phyloP scores from a whole-genome alignment of 2,888 invertebrate species.

The Peribatodes rhomboidaria region DNA sequence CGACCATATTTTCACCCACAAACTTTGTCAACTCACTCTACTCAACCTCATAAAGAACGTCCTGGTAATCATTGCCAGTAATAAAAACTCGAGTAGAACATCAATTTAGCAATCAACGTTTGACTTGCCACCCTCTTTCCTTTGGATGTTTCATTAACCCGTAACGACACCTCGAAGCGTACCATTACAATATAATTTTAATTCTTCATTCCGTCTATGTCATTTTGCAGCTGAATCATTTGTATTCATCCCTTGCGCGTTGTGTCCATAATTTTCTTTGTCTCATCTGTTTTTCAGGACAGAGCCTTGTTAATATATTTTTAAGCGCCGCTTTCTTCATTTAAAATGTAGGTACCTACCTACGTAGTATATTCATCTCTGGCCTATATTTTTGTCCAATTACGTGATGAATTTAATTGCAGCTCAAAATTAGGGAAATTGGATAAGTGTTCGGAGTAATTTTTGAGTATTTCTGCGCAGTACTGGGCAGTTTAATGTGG shows the following conservation, averaged over 20 bases:
- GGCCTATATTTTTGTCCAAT: constrained; percentile 5
- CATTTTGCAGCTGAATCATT: constrained; percentile 34
- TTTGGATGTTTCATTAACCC: constrained; percentile 32
- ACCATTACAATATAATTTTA: constrained; percentile 35
- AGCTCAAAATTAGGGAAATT: background rate
- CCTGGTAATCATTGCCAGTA: constrained; percentile 27
- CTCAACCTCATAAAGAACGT: constrained; percentile 17
- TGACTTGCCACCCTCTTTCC: constrained; percentile 26
- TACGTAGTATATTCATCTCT: constrained; percentile 11
- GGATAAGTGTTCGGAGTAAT: background rate
- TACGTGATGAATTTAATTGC: constrained; percentile 14
- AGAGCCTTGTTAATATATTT: constrained; percentile 28
- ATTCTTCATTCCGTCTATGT: constrained; percentile 25
- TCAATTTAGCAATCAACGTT: constrained; percentile 25
- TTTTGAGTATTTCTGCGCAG: background rate
- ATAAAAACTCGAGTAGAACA: constrained; percentile 24
- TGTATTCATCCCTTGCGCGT: constrained; percentile 33
- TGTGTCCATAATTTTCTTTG: constrained; percentile 36
- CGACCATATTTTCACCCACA: background rate
- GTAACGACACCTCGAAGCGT: constrained; percentile 28
- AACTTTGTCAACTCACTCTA: constrained; percentile 2
- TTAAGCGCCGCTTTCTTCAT: constrained; percentile 24
- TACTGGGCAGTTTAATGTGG: background rate
- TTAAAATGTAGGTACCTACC: constrained; percentile 11
- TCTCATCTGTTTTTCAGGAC: constrained; percentile 32